Evolutionary conservation across 2,113 vertebrate genomes (phyloP).

Genomic region (Bubalus kerabau): DNA sequence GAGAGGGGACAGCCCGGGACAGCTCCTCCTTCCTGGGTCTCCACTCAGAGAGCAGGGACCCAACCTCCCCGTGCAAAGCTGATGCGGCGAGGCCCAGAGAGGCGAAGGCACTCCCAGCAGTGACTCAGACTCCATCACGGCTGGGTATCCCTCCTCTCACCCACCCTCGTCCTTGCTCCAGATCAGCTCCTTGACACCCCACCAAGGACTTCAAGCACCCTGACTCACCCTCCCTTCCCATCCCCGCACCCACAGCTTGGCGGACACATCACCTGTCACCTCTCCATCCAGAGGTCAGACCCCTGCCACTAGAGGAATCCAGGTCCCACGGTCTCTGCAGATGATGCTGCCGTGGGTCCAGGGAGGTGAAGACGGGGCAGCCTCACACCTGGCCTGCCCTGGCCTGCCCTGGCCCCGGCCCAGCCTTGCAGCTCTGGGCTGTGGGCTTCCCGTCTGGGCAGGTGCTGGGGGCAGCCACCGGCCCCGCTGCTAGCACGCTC

Average conservation of each 20-base stretch:
- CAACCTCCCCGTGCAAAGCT: background rate
- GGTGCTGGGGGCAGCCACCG: background rate
- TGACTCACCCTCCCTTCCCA: background rate
- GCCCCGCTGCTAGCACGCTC: background rate
- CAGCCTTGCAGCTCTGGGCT: background rate
- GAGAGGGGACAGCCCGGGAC: background rate
- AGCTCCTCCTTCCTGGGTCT: background rate
- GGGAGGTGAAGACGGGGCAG: background rate
- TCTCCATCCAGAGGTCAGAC: conserved; percentile 27
- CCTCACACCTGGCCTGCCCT: background rate
- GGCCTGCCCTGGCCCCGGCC: background rate
- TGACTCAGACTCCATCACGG: background rate
- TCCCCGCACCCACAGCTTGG: background rate
- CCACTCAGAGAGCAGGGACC: background rate
- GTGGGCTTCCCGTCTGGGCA: background rate
- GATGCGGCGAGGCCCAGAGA: background rate
- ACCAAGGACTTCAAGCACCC: background rate
- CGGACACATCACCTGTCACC: background rate
- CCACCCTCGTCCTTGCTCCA: background rate
- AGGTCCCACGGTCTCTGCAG: background rate
- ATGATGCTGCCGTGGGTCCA: background rate
- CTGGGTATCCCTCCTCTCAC: no score
- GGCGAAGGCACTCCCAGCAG: background rate
- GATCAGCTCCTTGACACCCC: background rate
- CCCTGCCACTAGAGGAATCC: background rate